phyloP scores from a whole-genome alignment of 2,113 vertebrate genomes.

The Callaeas wilsoni region DNA sequence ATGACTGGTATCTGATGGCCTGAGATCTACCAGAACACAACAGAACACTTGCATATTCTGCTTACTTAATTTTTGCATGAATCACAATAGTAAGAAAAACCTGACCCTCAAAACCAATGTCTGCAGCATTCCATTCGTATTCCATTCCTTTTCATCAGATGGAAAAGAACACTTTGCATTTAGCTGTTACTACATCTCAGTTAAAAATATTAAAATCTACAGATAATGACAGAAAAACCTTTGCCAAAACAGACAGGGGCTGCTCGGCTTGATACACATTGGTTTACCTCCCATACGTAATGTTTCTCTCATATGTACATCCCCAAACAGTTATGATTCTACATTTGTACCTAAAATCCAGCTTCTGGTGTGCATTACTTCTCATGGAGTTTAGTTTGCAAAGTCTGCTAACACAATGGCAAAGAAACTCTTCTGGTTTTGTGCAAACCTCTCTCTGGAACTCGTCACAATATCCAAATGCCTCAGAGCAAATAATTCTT shows the following conservation, averaged over 20 bases:
- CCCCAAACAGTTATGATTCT: neutral
- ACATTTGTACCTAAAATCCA: neutral
- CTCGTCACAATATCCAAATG: neutral
- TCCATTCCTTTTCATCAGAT: neutral
- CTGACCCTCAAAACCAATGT: neutral
- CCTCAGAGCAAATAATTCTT: neutral
- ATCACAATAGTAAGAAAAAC: neutral
- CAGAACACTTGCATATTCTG: neutral
- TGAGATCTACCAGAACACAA: neutral
- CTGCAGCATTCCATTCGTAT: neutral
- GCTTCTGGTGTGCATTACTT: neutral
- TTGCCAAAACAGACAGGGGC: neutral
- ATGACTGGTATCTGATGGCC: neutral
- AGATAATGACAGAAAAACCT: neutral
- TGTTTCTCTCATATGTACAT: neutral
- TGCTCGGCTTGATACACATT: neutral
- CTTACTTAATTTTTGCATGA: neutral
- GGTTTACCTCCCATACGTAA: neutral
- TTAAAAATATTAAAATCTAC: neutral
- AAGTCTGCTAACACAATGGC: neutral
- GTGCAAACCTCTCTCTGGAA: neutral
- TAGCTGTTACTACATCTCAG: neutral
- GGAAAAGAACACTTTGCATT: neutral
- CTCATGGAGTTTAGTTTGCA: neutral
- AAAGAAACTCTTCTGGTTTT: neutral